phyloP scores from a whole-genome alignment of 2,888 invertebrate species.

The Ornithoptera alexandrae region DNA sequence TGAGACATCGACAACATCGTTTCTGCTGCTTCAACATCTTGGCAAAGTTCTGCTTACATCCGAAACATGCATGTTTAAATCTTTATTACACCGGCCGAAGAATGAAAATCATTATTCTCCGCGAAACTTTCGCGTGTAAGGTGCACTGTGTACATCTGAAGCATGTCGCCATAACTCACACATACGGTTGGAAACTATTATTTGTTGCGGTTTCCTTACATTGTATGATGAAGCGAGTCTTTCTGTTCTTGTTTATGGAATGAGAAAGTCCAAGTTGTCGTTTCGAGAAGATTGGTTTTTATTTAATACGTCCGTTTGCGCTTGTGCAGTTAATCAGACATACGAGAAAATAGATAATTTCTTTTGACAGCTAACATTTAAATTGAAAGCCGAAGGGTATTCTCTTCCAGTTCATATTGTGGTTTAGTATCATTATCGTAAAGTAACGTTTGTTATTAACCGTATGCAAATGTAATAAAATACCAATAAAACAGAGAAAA shows the following conservation, averaged over 20 bases:
- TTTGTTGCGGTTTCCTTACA: conserved; percentile 72
- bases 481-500: too few species aligned
- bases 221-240: conserved; percentile 63
- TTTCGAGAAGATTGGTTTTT: conserved; percentile 43
- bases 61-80: conserved; percentile 2
- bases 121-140: conserved; percentile 4
- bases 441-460: too few species aligned
- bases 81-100: conserved; percentile 31
- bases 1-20: conserved; percentile 70
- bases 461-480: too few species aligned
- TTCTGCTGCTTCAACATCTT: conserved; percentile 59
- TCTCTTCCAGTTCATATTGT: too few species aligned
- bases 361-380: too few species aligned
- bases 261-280: conserved; percentile 52
- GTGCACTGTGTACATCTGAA: conserved; percentile 47
- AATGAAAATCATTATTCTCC: conserved; percentile 28
- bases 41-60: conserved; percentile 34
- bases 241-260: conserved; percentile 59
- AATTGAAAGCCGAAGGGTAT: too few species aligned
- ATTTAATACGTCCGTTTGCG: conserved; percentile 31
- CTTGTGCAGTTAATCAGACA: conserved; percentile 3
- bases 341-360: not conserved
- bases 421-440: too few species aligned
- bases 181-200: conserved; percentile 72
- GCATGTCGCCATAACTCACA: conserved; percentile 71